phyloP scores from a whole-genome alignment of 2,888 invertebrate species.

The Nemotelus nigrinus region DNA sequence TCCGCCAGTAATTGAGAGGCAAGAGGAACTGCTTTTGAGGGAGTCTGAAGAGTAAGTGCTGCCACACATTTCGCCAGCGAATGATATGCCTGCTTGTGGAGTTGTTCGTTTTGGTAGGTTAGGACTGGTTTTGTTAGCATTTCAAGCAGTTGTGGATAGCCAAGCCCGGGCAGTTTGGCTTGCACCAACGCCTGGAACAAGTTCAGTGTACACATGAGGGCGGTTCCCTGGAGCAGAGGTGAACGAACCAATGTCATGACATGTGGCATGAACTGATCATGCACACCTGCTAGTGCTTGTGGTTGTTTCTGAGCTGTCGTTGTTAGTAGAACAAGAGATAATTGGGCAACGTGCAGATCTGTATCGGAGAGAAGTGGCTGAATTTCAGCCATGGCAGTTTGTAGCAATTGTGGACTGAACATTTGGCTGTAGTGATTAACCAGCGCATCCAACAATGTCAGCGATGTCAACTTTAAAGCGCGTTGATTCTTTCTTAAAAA shows the following conservation, averaged over 20 bases:
- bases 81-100: constrained; percentile 85
- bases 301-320: constrained; percentile 84
- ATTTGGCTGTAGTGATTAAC: constrained; percentile 83
- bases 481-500: constrained; percentile 97
- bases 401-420: constrained; percentile 75
- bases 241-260: constrained; percentile 88
- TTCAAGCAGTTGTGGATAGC: constrained; percentile 82
- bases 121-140: constrained; percentile 79
- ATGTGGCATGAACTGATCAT: constrained; percentile 82
- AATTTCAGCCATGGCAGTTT: constrained; percentile 82
- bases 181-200: constrained; percentile 92
- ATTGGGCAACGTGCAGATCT: constrained; percentile 96
- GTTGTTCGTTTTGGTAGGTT: constrained; percentile 66
- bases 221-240: constrained; percentile 87
- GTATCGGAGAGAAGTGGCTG: constrained; percentile 91
- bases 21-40: constrained; percentile 74
- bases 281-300: constrained; percentile 77
- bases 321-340: constrained; percentile 84
- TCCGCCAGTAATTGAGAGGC: constrained; percentile 77
- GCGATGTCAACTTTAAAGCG: constrained; percentile 89
- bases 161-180: constrained; percentile 81
- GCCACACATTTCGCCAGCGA: constrained; percentile 97
- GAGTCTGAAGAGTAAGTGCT: constrained; percentile 85
- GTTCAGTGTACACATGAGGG: constrained; percentile 88
- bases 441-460: constrained; percentile 88